Percentiles rank a stretch among this genome's conserved stretches.
These are phyloP conservation scores for Panulirus ornatus DNA, from an alignment of 1,140 invertebrate species.

Conservation along the genomic window DNA sequence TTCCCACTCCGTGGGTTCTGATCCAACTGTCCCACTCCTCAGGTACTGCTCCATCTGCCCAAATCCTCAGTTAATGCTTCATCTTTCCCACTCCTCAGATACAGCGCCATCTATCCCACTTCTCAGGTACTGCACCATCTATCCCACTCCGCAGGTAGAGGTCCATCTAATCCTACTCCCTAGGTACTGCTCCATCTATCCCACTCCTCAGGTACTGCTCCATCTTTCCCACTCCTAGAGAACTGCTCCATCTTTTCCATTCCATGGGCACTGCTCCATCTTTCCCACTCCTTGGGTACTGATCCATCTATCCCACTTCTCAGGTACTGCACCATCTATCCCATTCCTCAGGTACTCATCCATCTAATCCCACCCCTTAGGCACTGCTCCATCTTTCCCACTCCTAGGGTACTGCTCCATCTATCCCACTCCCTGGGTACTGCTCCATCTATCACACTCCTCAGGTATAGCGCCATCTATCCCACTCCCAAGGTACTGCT, in stretches of 20 bases:
- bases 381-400: background rate
- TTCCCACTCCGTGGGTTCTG: too few species aligned
- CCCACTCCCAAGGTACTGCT: background rate
- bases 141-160: background rate
- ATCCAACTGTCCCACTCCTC: background rate
- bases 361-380: too few species aligned
- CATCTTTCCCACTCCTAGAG: background rate
- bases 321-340: background rate
- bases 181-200: too few species aligned
- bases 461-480: background rate
- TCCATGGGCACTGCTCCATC: slow-evolving; percentile 81
- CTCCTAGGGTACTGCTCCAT: too few species aligned
- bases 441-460: too few species aligned
- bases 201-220: too few species aligned
- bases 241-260: background rate
- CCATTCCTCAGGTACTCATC: too few species aligned
- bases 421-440: too few species aligned
- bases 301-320: background rate
- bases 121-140: background rate
- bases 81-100: slow-evolving; percentile 65
- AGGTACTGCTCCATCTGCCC: background rate
- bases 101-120: too few species aligned
- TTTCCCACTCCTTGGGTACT: slow-evolving; percentile 28
- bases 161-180: too few species aligned
- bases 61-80: slow-evolving; percentile 80